Percentiles rank a stretch among this genome's conserved stretches.
Evolutionary conservation across 2,888 invertebrate genomes (phyloP).

Genomic region (Acleris literana): DNA sequence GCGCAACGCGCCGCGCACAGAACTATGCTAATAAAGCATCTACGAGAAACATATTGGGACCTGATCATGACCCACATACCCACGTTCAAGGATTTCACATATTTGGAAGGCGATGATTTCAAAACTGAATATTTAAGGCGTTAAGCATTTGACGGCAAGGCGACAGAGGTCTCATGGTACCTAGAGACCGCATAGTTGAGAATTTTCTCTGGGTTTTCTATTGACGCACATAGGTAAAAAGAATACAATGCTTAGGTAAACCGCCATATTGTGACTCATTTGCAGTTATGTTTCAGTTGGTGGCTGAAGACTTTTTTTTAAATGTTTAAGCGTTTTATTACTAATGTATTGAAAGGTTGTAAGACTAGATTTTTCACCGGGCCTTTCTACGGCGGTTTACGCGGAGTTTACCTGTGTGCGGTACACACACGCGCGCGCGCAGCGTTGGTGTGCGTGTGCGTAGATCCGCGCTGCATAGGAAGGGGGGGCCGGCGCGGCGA

Average conservation of each 20-base stretch:
- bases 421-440: constrained; percentile 56
- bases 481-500: constrained; percentile 63
- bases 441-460: constrained; percentile 62
- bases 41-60: constrained; percentile 76
- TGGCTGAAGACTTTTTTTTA: constrained; percentile 39
- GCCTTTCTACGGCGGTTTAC: constrained; percentile 65
- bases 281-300: constrained; percentile 41
- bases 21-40: constrained; percentile 77
- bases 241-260: constrained; percentile 37
- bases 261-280: constrained; percentile 42
- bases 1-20: constrained; percentile 71
- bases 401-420: constrained; percentile 45
- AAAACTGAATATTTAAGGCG: constrained; percentile 73
- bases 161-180: constrained; percentile 42
- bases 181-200: constrained; percentile 17
- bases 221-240: constrained; percentile 40
- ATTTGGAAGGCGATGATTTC: constrained; percentile 81
- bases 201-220: constrained; percentile 53
- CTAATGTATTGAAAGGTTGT: constrained; percentile 51
- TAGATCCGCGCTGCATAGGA: constrained; percentile 63
- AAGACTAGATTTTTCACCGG: constrained; percentile 70
- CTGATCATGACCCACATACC: constrained; percentile 80
- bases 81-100: constrained; percentile 82
- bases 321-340: constrained; percentile 43
- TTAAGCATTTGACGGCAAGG: constrained; percentile 61